Evolutionary conservation across 37 sponge, comb jelly and placozoan species (phyloP).

Genomic region (Axinella damicornis): DNA sequence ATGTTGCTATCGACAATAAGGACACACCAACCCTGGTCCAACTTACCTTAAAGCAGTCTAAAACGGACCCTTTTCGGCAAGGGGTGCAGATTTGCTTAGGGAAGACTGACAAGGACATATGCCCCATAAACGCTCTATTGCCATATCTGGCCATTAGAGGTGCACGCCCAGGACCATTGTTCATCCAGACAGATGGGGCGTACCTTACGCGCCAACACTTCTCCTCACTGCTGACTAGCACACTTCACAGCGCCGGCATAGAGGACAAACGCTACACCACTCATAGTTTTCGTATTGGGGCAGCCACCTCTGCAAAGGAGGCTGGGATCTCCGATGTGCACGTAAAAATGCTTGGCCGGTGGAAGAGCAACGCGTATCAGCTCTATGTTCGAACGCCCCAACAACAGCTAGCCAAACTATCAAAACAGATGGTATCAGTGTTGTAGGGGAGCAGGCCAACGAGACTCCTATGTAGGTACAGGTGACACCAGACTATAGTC

Average conservation of each 20-base stretch:
- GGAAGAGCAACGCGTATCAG: conserved; percentile 32
- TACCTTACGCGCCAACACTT: neutral
- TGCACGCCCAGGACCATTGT: neutral
- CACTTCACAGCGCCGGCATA: neutral
- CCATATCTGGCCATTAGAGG: conserved; percentile 13
- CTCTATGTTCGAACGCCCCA: conserved; percentile 25
- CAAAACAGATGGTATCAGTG: neutral
- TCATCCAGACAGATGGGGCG: neutral
- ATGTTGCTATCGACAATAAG: conserved; percentile 2
- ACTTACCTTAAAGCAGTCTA: conserved; percentile 1
- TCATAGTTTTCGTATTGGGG: no score
- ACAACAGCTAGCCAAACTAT: neutral
- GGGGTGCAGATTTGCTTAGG: conserved; percentile 14
- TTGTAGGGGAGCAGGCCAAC: no score
- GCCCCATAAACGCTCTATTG: conserved; percentile 9
- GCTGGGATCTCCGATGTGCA: neutral
- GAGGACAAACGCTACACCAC: neutral
- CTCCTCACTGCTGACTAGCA: neutral
- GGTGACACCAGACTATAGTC: no score
- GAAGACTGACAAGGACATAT: conserved; percentile 5
- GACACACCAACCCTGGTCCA: neutral
- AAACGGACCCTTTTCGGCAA: conserved; percentile 34
- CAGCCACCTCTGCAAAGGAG: neutral
- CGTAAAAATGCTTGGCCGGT: conserved; percentile 35
- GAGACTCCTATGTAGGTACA: no score